Percentiles rank a stretch among this genome's conserved stretches.
These are phyloP conservation scores for Keiferia lycopersicella DNA, from an alignment of 2,888 invertebrate species.

Conservation along the genomic window DNA sequence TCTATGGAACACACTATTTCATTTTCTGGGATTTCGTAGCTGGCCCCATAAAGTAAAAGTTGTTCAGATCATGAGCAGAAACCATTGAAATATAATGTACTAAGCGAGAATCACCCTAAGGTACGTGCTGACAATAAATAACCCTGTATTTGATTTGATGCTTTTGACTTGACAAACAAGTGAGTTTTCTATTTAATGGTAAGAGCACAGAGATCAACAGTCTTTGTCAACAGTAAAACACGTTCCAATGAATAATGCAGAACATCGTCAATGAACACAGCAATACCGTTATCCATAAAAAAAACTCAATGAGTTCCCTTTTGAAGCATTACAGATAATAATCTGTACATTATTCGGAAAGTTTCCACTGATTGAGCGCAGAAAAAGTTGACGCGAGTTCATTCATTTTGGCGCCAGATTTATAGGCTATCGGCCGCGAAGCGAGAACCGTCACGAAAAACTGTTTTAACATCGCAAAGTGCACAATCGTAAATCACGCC, in stretches of 20 bases:
- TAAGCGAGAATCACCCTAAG: too few species aligned
- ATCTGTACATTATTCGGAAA: constrained; percentile 33
- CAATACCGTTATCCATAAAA: constrained; percentile 35
- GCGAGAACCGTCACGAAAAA: constrained; percentile 69
- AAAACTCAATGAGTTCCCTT: constrained; percentile 35
- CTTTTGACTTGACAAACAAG: not conserved
- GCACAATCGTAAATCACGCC: constrained; percentile 69
- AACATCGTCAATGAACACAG: constrained; percentile 26
- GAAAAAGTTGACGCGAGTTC: constrained; percentile 63
- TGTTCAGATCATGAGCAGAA: too few species aligned
- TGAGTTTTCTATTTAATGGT: not conserved
- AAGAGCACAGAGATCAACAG: not conserved
- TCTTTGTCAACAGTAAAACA: constrained; percentile 9
- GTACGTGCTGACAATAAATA: too few species aligned
- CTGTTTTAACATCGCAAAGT: constrained; percentile 64
- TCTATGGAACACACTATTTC: too few species aligned
- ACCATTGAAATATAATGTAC: too few species aligned
- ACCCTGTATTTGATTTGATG: too few species aligned
- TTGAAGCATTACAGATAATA: constrained; percentile 44
- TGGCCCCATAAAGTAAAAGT: too few species aligned
- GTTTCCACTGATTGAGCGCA: constrained; percentile 30
- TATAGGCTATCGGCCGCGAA: constrained; percentile 65
- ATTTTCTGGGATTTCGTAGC: too few species aligned
- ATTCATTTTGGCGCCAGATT: constrained; percentile 78
- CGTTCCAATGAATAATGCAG: constrained; percentile 22